Percentiles rank a stretch among this genome's conserved stretches.
These are phyloP conservation scores for Platyura marginata DNA, from an alignment of 1,140 invertebrate species.

Conservation along the genomic window DNA sequence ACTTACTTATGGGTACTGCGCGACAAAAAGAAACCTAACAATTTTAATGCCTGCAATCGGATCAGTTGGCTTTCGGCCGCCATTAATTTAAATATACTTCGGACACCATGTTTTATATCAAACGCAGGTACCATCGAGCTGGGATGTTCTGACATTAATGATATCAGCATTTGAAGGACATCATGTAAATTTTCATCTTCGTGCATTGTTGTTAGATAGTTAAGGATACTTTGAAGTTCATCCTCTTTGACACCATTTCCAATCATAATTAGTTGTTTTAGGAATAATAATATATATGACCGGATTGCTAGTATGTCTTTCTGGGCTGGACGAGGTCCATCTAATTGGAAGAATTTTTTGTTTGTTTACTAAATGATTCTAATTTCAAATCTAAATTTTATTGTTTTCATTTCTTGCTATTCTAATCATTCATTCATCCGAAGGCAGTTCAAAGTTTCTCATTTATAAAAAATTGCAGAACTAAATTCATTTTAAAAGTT, in stretches of 20 bases:
- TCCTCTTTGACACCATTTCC: slow-evolving; percentile 95
- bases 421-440: too few species aligned
- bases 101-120: slow-evolving; percentile 89
- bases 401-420: too few species aligned
- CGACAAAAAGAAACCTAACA: slow-evolving; percentile 88
- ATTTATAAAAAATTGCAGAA: too few species aligned
- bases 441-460: neutral
- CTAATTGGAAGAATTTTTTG: slow-evolving; percentile 29
- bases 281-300: slow-evolving; percentile 85
- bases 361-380: slow-evolving; percentile 1
- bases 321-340: slow-evolving; percentile 80
- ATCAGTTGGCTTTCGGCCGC: slow-evolving; percentile 90
- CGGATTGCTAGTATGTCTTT: slow-evolving; percentile 88
- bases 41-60: slow-evolving; percentile 83
- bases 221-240: slow-evolving; percentile 94
- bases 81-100: slow-evolving; percentile 92
- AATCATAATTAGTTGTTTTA: slow-evolving; percentile 93
- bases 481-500: too few species aligned
- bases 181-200: slow-evolving; percentile 99
- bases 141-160: slow-evolving; percentile 93
- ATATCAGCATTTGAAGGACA: slow-evolving; percentile 91
- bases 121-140: slow-evolving; percentile 97
- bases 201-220: slow-evolving; percentile 93
- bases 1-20: slow-evolving; percentile 86
- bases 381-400: too few species aligned